Evolutionary conservation across 2,888 invertebrate genomes (phyloP), one percentile per base, ranked within the genome.

Genomic region (Rhingia rostrata): DNA sequence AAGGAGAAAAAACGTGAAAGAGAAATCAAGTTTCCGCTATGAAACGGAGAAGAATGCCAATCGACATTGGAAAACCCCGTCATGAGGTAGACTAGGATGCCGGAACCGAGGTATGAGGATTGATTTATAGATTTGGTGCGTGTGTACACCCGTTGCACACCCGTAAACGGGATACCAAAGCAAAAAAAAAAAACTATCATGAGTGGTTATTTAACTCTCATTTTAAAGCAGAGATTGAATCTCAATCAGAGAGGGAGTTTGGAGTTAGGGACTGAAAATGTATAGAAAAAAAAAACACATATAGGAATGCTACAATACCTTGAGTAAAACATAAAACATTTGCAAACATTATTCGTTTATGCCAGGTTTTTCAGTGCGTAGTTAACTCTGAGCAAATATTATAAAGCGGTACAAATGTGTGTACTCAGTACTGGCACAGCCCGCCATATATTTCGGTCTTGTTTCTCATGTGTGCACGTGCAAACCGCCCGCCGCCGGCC

Each of bases 41-140:
- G 6, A 41, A 67, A 51, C 35, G 41, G 51, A 60, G 41, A 53
- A 69, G 67, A 63, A 69, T 67, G 49, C 72, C 78, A 73, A 83
- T 45, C 79, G 56, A 54, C 56, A 45, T 22, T 35, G 56, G 51
- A 14, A 54, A 82, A 32, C 54, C 73, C 63, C 30, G 33, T 56
- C 10, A 63, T 43, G 35, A 14, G 37, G 22, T 47, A 12, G 43
- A 47, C 60, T 5, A 49, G 9, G 43, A n/a, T 49, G 45, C 30
- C 30, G 32, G 14, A 45, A 41, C 9, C n/a, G 7, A 67, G 66
- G 72, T 66, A 45, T 63, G 78, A 30, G 67, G n/a, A 33, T 73
- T 83, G 79, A 83, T 83, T 83, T 83, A 83, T 83, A 83, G 73
- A 73, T 69, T 73, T 63, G 43, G 67, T 79, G 79, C 83, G 82